Evolutionary conservation across 2,888 invertebrate species (phyloP).

Genomic region (Pseudococcus longispinus): DNA sequence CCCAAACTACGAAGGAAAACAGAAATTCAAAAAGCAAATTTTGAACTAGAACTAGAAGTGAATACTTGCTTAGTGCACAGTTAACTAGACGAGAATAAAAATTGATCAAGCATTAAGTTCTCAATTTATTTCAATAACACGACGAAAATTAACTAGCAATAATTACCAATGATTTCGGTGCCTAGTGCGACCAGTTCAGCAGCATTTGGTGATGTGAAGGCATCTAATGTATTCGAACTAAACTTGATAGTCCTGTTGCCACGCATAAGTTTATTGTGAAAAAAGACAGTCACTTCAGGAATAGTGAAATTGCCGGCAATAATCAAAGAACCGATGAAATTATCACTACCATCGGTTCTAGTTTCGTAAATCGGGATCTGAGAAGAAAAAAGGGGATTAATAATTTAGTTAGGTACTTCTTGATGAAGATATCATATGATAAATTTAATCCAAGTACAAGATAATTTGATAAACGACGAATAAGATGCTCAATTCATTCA

Average conservation of each 20-base stretch:
- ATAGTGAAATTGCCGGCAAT: constrained; percentile 88
- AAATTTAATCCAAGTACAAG: too few species aligned
- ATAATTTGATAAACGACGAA: too few species aligned
- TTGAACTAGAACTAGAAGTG: constrained; percentile 59
- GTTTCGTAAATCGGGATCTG: constrained; percentile 93
- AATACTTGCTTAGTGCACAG: constrained; percentile 56
- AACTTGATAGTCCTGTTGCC: constrained; percentile 87
- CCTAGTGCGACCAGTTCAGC: constrained; percentile 83
- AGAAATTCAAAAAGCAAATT: not conserved
- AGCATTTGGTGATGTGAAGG: constrained; percentile 88
- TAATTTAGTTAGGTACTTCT: not conserved
- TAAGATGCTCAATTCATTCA: too few species aligned
- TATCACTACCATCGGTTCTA: constrained; percentile 91
- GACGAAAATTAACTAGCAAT: not conserved
- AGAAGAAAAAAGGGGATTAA: not conserved
- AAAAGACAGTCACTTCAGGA: constrained; percentile 89
- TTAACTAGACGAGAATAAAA: not conserved
- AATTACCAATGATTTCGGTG: constrained; percentile 74
- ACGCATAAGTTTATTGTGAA: constrained; percentile 84
- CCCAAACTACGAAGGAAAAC: not conserved
- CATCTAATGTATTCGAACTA: constrained; percentile 75
- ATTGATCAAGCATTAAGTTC: not conserved
- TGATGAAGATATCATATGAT: too few species aligned
- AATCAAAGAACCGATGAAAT: constrained; percentile 87
- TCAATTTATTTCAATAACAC: not conserved